phyloP scores from a whole-genome alignment of 2,888 invertebrate genomes.

The Lasioglossum vierecki region DNA sequence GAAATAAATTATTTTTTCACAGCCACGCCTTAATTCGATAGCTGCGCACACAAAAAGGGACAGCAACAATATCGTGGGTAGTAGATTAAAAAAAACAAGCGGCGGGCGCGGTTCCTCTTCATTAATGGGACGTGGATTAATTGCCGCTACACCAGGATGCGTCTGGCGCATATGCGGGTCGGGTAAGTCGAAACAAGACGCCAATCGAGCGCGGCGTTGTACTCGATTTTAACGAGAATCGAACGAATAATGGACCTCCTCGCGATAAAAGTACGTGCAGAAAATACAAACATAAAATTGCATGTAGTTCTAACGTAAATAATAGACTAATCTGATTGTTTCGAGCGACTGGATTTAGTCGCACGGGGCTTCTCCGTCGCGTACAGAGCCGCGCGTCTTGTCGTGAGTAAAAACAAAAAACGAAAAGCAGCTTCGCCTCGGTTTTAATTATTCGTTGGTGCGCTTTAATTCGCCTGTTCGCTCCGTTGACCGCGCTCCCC shows the following conservation, averaged over 20 bases:
- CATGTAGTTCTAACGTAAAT: background rate
- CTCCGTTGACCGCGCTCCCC: constrained; percentile 61
- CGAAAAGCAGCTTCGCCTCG: constrained; percentile 27
- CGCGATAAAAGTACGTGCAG: constrained; percentile 26
- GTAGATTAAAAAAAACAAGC: constrained; percentile 11
- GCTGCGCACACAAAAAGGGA: background rate
- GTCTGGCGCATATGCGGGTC: constrained; percentile 53
- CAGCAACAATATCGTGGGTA: constrained; percentile 25
- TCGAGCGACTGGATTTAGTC: background rate
- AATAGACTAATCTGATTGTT: background rate
- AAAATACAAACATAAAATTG: background rate
- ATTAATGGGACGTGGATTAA: constrained; percentile 65
- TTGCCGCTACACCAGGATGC: constrained; percentile 50
- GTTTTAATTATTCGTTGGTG: constrained; percentile 69
- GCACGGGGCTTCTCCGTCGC: background rate
- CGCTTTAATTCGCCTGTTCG: constrained; percentile 66
- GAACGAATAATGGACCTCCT: constrained; percentile 21
- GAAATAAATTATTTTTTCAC: background rate
- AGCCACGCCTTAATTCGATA: constrained; percentile 35
- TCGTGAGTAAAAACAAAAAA: background rate
- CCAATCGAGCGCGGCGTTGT: constrained; percentile 15
- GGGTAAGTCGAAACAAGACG: constrained; percentile 41
- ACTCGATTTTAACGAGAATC: constrained; percentile 14
- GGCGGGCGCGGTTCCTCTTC: constrained; percentile 36
- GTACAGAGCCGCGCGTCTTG: background rate